These are phyloP conservation scores for Diorhabda sublineata DNA, from an alignment of 1,140 invertebrate species.

Conservation along the genomic window DNA sequence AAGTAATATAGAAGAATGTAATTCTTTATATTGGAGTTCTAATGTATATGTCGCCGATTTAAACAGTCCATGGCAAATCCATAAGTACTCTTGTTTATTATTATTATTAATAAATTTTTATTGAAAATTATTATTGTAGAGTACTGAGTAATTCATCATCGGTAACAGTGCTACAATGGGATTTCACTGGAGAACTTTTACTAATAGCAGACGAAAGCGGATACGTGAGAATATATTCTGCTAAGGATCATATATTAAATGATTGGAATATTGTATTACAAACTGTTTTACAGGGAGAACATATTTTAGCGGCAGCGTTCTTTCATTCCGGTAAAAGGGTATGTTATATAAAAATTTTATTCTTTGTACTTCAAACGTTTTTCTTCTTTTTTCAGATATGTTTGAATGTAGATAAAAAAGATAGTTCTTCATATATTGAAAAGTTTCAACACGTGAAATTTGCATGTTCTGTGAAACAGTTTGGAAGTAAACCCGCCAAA, in stretches of 20 bases:
- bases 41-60: conserved; percentile 84
- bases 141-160: conserved; percentile 54
- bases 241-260: conserved; percentile 75
- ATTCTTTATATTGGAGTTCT: conserved; percentile 65
- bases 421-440: conserved; percentile 74
- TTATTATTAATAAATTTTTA: conserved; percentile 2
- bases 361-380: no score
- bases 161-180: conserved; percentile 81
- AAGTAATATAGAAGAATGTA: conserved; percentile 62
- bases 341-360: conserved; percentile 5
- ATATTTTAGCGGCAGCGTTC: conserved; percentile 74
- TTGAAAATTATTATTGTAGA: conserved; percentile 43
- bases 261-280: conserved; percentile 59
- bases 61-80: conserved; percentile 77
- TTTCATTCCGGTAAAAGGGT: conserved; percentile 82
- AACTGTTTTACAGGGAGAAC: conserved; percentile 63
- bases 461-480: conserved; percentile 76
- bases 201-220: conserved; percentile 72
- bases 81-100: conserved; percentile 56
- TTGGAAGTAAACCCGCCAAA: conserved; percentile 77
- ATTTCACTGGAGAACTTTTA: conserved; percentile 71
- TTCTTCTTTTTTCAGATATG: conserved; percentile 48
- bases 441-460: conserved; percentile 77
- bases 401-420: conserved; percentile 72
- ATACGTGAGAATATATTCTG: conserved; percentile 70